phyloP scores from a whole-genome alignment of 2,888 invertebrate species.

The Oxyteleia sp. region DNA sequence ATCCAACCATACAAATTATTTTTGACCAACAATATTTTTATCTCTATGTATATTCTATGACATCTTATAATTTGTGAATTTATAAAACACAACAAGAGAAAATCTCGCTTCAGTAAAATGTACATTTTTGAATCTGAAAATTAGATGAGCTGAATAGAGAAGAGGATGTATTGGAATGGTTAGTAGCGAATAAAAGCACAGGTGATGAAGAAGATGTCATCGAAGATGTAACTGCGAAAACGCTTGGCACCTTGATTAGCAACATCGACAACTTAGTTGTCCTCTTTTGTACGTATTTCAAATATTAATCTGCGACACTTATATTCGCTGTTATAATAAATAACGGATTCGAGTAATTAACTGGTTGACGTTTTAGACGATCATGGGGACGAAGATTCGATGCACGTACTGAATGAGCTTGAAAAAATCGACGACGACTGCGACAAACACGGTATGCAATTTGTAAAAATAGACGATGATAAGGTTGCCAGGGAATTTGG shows the following conservation, averaged over 20 bases:
- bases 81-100: no score
- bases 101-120: no score
- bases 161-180: conserved; percentile 97
- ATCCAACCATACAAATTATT: no score
- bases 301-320: no score
- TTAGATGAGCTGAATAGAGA: conserved; percentile 95
- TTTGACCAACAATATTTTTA: no score
- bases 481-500: conserved; percentile 95
- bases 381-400: conserved; percentile 95
- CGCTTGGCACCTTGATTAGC: conserved; percentile 94
- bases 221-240: conserved; percentile 97
- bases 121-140: conserved; percentile 26
- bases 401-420: conserved; percentile 94
- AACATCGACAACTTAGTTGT: conserved; percentile 97
- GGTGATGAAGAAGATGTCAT: conserved; percentile 98
- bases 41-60: no score
- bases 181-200: conserved; percentile 96
- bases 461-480: conserved; percentile 96
- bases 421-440: conserved; percentile 98
- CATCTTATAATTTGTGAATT: no score
- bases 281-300: conserved; percentile 94
- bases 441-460: conserved; percentile 96
- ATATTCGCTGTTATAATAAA: no score
- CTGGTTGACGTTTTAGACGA: conserved; percentile 91
- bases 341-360: no score